Evolutionary conservation across 2,797 vertebrate genomes (phyloP).

Genomic region (Acrossocheilus wenchowensis): DNA sequence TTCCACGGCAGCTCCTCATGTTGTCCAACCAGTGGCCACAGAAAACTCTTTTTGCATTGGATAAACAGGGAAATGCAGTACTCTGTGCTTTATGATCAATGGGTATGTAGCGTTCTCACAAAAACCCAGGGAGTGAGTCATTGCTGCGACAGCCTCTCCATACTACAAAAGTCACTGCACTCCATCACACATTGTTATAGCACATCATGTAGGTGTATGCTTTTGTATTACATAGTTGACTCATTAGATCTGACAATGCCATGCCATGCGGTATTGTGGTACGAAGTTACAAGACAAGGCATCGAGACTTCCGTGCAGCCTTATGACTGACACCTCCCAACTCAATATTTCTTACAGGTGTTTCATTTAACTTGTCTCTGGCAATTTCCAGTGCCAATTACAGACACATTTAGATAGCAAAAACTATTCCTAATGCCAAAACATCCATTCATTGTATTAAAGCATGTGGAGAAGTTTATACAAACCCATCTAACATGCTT

Average conservation of each 20-base stretch:
- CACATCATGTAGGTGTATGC: slow-evolving; percentile 46
- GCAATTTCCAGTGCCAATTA: slow-evolving; percentile 32
- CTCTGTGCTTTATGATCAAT: slow-evolving; percentile 43
- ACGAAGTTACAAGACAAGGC: slow-evolving; percentile 42
- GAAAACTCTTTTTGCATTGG: slow-evolving; percentile 11
- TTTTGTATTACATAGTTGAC: slow-evolving; percentile 51
- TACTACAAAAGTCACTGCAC: slow-evolving; percentile 42
- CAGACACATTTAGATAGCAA: slow-evolving; percentile 1
- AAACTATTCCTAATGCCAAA: slow-evolving; percentile 2
- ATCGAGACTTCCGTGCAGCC: slow-evolving; percentile 33
- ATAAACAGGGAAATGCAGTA: slow-evolving; percentile 29
- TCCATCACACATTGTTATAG: slow-evolving; percentile 46
- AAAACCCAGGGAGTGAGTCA: slow-evolving; percentile 45
- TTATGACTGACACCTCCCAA: slow-evolving; percentile 28
- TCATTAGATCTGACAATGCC: slow-evolving; percentile 28
- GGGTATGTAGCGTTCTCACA: slow-evolving; percentile 17
- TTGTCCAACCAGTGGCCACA: neutral
- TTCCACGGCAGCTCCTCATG: slow-evolving; percentile 8
- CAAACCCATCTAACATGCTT: slow-evolving; percentile 37
- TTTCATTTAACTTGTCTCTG: slow-evolving; percentile 26
- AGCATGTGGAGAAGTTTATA: slow-evolving; percentile 36
- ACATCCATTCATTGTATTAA: slow-evolving; percentile 30
- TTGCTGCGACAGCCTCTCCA: slow-evolving; percentile 50
- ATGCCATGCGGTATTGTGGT: neutral
- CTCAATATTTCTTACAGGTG: slow-evolving; percentile 17